Evolutionary conservation across 2,113 vertebrate genomes (phyloP), one percentile per base, ranked within the genome.

Genomic region (Tonatia bakeri): DNA sequence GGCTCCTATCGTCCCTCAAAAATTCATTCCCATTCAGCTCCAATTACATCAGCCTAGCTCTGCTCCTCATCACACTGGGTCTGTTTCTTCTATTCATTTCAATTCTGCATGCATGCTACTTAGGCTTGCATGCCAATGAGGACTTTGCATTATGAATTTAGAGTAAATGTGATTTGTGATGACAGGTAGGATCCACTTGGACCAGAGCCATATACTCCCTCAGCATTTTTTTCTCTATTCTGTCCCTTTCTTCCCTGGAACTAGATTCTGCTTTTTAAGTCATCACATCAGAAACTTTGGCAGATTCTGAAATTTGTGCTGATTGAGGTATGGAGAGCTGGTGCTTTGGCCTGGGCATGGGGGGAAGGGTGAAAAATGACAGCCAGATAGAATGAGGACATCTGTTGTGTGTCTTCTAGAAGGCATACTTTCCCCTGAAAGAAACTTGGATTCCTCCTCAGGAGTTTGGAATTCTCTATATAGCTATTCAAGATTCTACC

Each of bases 201-300:
- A 70, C 22, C 26, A 64, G 22, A 73, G 67, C 10, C 38, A 52
- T 79, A 24, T 79, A 50, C 54, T 90, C 61, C n/a, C 50, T 20
- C 4, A 85, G 72, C 36, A 79, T 45, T 45, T 72, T 83, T 72
- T 72, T 83, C 82, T 93, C 16, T 38, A 69, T 24, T 75, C 45
- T 90, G 45, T 50, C 16, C 28, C 17, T 94, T 72, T 76, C 43
- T 90, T 77, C 59, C 9, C 36, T 64, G 65, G 38, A 93, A 81
- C 26, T 13, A 61, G 50, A 73, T 88, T 96, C 61, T 95, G n/a
- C 65, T 92, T 92, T 96, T 90, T 13, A 90, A 91, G 36, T 80
- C 47, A 88, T 15, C 52, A 93, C 36, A 45, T 45, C 12, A 77
- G 45, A 83, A 65, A 64, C 19, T 40, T 84, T 40, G 85, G 47